phyloP scores from a whole-genome alignment of 2,888 invertebrate genomes.

The Exephanes ischioxanthus region DNA sequence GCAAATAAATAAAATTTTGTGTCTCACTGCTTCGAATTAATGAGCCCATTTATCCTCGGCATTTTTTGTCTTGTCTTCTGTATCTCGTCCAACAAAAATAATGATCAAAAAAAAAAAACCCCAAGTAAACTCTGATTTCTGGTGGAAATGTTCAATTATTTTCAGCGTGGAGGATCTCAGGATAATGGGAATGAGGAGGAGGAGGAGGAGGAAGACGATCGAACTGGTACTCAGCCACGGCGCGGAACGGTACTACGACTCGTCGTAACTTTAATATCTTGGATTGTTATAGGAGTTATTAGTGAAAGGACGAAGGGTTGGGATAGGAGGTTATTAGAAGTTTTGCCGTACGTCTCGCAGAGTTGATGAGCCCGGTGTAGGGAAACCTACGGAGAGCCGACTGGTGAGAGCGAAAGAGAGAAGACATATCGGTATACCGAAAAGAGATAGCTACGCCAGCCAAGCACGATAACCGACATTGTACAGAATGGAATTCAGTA shows the following conservation, averaged over 20 bases:
- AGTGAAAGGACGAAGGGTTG: slow-evolving; percentile 43
- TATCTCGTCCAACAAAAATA: background rate
- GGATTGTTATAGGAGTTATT: slow-evolving; percentile 65
- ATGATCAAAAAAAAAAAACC: slow-evolving; percentile 1
- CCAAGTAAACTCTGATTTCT: slow-evolving; percentile 8
- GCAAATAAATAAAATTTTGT: background rate
- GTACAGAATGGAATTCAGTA: slow-evolving; percentile 61
- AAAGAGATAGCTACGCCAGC: slow-evolving; percentile 39
- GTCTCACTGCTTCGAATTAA: background rate
- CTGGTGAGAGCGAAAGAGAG: slow-evolving; percentile 13
- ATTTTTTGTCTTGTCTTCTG: background rate
- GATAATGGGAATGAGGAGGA: slow-evolving; percentile 23
- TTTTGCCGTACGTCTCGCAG: slow-evolving; percentile 61
- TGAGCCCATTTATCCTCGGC: background rate
- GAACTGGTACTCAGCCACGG: slow-evolving; percentile 37
- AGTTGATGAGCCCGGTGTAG: slow-evolving; percentile 6
- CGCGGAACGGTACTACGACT: slow-evolving; percentile 36
- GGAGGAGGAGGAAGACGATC: slow-evolving; percentile 1
- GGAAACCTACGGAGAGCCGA: background rate
- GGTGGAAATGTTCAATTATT: slow-evolving; percentile 56
- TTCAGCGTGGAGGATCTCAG: slow-evolving; percentile 22
- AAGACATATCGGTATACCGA: slow-evolving; percentile 51
- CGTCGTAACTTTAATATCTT: slow-evolving; percentile 65
- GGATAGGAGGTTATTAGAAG: slow-evolving; percentile 61
- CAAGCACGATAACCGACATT: slow-evolving; percentile 55